A percentile compares a stretch with the other conserved stretches of the same genome.
Conservation (phyloP, 2,888 invertebrate genomes). For the Glyphotaelius pellucidus region DNA sequence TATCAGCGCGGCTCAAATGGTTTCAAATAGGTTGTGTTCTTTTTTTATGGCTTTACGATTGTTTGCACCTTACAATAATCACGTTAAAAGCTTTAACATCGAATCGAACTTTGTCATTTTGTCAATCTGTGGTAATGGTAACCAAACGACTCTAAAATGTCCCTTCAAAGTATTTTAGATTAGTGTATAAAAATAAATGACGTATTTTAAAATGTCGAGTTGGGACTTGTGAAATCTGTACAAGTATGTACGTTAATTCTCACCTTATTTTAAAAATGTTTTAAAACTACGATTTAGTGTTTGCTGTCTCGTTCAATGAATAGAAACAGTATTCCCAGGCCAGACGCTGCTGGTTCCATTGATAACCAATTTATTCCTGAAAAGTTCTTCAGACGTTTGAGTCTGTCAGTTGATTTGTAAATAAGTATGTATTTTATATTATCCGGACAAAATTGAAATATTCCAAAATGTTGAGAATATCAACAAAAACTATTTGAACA, state of each 20-base stretch:
- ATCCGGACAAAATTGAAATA: neutral
- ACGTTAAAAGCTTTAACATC: conserved; percentile 2
- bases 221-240: neutral
- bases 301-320: neutral
- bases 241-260: neutral
- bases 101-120: neutral
- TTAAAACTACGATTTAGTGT: neutral
- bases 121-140: neutral
- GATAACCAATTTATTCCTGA: neutral
- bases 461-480: neutral
- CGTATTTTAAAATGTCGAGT: neutral
- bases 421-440: neutral
- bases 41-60: neutral
- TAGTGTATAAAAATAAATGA: neutral
- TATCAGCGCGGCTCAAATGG: conserved; percentile 5
- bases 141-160: neutral
- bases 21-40: conserved; percentile 5
- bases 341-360: neutral
- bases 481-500: conserved; percentile 7
- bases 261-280: neutral
- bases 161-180: neutral
- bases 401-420: neutral
- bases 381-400: neutral
- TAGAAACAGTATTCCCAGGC: neutral
- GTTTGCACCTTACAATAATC: conserved; percentile 10